Conservation (phyloP, 2,113 vertebrate species). For the Neodon shergylaensis region DNA sequence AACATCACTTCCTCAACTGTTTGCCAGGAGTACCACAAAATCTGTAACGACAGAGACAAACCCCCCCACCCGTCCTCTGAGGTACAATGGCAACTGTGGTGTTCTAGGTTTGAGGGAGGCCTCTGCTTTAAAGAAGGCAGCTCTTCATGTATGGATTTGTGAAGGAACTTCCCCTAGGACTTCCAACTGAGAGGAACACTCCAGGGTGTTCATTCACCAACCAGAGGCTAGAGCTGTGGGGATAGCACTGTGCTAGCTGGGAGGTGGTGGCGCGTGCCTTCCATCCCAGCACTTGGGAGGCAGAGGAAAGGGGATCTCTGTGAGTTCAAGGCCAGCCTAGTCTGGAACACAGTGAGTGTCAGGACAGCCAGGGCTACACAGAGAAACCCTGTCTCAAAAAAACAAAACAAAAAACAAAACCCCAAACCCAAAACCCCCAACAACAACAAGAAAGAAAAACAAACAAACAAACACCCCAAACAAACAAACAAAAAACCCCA, state of each 20-base stretch:
- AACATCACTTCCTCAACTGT: not conserved
- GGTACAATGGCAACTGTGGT: rapidly evolving
- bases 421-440: not conserved
- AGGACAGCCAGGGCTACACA: not conserved
- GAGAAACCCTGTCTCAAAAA: not conserved
- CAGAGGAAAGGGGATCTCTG: not conserved
- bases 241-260: not conserved
- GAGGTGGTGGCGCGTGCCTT: rapidly evolving
- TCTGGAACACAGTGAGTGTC: not conserved
- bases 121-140: not conserved
- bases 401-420: not conserved
- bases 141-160: not conserved
- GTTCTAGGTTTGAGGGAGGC: not conserved
- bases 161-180: not conserved
- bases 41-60: not conserved
- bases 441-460: not conserved
- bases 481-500: not conserved
- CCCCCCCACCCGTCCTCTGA: not conserved
- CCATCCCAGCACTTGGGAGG: not conserved
- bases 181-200: not conserved
- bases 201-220: not conserved
- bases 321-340: not conserved
- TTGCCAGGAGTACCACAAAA: not conserved
- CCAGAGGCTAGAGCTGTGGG: not conserved
- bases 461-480: not conserved